Evolutionary conservation across 2,113 vertebrate genomes (phyloP).

Genomic region (Todiramphus saurophagus): DNA sequence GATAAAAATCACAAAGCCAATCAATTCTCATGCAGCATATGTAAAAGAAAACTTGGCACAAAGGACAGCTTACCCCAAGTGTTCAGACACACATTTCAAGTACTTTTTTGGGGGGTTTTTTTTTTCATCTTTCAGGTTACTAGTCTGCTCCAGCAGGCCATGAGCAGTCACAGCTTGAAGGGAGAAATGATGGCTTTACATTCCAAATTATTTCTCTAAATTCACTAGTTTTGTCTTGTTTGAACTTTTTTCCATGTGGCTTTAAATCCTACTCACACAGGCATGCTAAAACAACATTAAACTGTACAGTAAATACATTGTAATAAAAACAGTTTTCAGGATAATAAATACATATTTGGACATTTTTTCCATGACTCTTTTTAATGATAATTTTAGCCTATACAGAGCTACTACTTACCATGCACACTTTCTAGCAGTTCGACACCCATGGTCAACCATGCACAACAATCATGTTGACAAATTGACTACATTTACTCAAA

Average conservation of each 20-base stretch:
- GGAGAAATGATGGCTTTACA: not conserved
- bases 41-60: slow-evolving; percentile 17
- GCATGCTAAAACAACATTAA: not conserved
- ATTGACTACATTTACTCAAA: not conserved
- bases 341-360: not conserved
- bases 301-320: not conserved
- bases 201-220: not conserved
- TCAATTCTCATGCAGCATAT: slow-evolving; percentile 12
- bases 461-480: not conserved
- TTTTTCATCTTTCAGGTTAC: slow-evolving; percentile 31
- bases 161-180: not conserved
- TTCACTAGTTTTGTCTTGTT: not conserved
- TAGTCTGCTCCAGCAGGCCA: not conserved
- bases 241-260: not conserved
- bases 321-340: not conserved
- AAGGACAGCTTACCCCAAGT: not conserved
- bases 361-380: not conserved
- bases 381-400: not conserved
- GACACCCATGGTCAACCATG: not conserved
- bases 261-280: not conserved
- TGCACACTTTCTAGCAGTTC: not conserved
- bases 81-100: slow-evolving; percentile 16
- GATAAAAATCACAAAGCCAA: slow-evolving; percentile 53
- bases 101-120: not conserved
- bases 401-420: not conserved